These are phyloP conservation scores for Lophotis ruficrista DNA, from an alignment of 2,113 vertebrate species.

Conservation along the genomic window DNA sequence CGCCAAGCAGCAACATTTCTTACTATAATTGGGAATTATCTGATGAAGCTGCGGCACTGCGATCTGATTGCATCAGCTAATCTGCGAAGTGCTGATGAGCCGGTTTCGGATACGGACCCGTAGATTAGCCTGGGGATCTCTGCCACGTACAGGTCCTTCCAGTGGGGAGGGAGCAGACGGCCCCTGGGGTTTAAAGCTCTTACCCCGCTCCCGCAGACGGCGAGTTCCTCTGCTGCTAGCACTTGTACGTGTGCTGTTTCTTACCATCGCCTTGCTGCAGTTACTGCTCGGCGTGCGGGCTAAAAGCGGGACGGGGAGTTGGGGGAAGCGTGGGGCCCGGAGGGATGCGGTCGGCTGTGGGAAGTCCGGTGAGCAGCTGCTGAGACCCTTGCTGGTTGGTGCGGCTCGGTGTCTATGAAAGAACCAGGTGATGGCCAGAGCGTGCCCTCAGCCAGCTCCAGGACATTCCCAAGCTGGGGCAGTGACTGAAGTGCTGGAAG, in stretches of 20 bases:
- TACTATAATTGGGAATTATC: background rate
- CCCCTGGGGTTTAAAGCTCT: background rate
- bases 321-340: background rate
- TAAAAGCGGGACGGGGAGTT: background rate
- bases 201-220: background rate
- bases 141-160: background rate
- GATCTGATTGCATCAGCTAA: background rate
- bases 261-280: background rate
- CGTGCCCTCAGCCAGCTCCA: background rate
- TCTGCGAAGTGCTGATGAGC: conserved; percentile 33
- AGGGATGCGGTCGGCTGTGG: rapidly evolving
- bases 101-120: background rate
- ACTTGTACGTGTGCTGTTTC: background rate
- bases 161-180: background rate
- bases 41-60: background rate
- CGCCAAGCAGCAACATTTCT: background rate
- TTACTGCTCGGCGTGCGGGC: background rate
- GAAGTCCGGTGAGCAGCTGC: background rate
- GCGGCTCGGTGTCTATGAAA: background rate
- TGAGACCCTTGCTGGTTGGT: background rate
- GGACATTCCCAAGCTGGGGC: background rate
- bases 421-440: background rate
- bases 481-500: background rate
- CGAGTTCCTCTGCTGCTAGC: background rate
- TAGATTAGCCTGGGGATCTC: background rate